Base-by-base conservation (phyloP, 2,888 invertebrate genomes). In the Mycogona germanica region DNA sequence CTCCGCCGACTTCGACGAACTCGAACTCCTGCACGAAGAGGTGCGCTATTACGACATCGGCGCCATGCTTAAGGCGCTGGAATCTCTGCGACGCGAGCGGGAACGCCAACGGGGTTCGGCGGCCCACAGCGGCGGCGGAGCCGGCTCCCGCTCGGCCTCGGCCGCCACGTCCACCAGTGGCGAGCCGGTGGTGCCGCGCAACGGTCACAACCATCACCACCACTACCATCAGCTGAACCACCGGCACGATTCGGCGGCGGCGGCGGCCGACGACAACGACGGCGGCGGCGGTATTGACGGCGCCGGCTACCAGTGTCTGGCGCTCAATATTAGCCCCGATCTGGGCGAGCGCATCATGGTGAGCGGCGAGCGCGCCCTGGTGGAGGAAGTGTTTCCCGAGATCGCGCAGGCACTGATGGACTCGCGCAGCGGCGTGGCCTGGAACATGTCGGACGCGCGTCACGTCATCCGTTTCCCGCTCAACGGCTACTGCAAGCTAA, bases 41-140 rank as follows among this genome's bases (percentile, higher is more conserved):
- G 92, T 92, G 0, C 77, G 80, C 62, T 95, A 84, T 70, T 95
- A 91, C 67, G 91, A 92, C 66, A 80, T 95, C 58, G 78, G 80
- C 60, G 64, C 66, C 6, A 63, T 72, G 62, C 60, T 70, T 3
- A 65, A 66, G 45, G 66, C 67, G n/a, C 58, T 70, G 21, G 62
- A 62, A 40, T 49, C 46, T 19, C 28, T 59, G 5, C 55, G 53
- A 21, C 55, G 59, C 37, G 59, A 62, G 32, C 49, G 59, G 17
- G 45, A 53, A 17, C 57, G 57, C 55, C 21, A 6, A 3, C 46
- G 57, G n/a, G 19, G 14, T 21, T 12, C 9, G 19, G 45, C 42
- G 7, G 23, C 9, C 6, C 9, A 7, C 7, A 46, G 29, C 17
- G 26, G 14, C 9, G 23, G 23, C 38, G 32, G 17, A 2, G 23